phyloP scores from a whole-genome alignment of 2,113 vertebrate genomes.

The Phyllostomus discolor region DNA sequence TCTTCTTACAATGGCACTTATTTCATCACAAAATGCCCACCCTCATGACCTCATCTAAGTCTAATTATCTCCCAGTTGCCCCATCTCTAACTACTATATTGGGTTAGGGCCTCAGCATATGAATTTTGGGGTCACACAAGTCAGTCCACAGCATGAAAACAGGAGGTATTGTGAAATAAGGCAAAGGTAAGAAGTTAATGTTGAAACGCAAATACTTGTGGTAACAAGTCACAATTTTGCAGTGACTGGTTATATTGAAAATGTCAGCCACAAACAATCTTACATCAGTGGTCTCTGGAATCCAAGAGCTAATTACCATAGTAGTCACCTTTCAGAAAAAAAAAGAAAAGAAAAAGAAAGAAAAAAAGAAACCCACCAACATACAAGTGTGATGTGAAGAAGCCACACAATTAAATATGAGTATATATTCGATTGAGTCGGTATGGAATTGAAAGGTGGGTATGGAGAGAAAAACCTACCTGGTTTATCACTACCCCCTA shows the following conservation, averaged over 20 bases:
- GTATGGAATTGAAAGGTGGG: background rate
- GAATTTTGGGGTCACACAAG: background rate
- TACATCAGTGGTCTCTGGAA: background rate
- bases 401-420: background rate
- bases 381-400: background rate
- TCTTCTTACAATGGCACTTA: background rate
- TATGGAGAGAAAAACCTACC: background rate
- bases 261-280: background rate
- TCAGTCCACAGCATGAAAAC: background rate
- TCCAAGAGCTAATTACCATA: background rate
- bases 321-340: background rate
- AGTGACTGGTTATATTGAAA: background rate
- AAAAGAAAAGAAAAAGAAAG: background rate
- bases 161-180: background rate
- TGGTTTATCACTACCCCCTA: background rate
- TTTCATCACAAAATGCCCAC: background rate
- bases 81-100: background rate
- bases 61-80: background rate
- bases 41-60: background rate
- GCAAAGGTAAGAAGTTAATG: background rate
- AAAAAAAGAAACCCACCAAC: background rate
- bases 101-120: background rate
- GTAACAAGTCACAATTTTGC: background rate
- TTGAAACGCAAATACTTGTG: background rate
- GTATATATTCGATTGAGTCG: background rate